These are phyloP conservation scores for Agrotis exclamationis DNA, from an alignment of 2,888 invertebrate species.

Conservation along the genomic window DNA sequence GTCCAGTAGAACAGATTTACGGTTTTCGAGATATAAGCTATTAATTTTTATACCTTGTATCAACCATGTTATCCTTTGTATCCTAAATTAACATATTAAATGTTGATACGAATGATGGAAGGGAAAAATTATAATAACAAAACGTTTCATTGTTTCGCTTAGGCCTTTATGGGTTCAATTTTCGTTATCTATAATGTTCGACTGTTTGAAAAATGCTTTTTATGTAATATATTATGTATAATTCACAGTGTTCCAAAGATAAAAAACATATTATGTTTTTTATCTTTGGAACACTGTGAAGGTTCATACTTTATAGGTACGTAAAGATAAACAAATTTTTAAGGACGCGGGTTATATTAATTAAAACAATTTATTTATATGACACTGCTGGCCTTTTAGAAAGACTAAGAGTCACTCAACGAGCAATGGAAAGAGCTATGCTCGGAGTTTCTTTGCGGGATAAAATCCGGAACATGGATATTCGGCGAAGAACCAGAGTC, in stretches of 20 bases:
- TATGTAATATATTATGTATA: slow-evolving; percentile 16
- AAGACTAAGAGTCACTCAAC: no score
- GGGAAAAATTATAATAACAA: slow-evolving; percentile 34
- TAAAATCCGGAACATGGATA: no score
- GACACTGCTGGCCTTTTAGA: no score
- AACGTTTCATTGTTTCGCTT: slow-evolving; percentile 23
- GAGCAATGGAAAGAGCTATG: no score
- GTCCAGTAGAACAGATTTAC: slow-evolving; percentile 50
- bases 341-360: no score
- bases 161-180: slow-evolving; percentile 28
- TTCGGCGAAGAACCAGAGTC: no score
- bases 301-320: neutral
- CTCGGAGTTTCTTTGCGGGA: no score
- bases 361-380: neutral
- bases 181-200: slow-evolving; percentile 42
- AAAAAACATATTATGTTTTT: no score
- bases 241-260: no score
- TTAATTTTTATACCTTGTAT: slow-evolving; percentile 51
- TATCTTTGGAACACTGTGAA: slow-evolving; percentile 18
- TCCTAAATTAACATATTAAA: slow-evolving; percentile 54
- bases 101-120: slow-evolving; percentile 47
- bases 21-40: slow-evolving; percentile 46
- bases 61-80: slow-evolving; percentile 40
- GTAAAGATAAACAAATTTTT: neutral
- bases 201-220: slow-evolving; percentile 25